A percentile compares a stretch with the other conserved stretches of the same genome.
Conservation (phyloP, 1,140 invertebrate genomes). For the Portunus trituberculatus region DNA sequence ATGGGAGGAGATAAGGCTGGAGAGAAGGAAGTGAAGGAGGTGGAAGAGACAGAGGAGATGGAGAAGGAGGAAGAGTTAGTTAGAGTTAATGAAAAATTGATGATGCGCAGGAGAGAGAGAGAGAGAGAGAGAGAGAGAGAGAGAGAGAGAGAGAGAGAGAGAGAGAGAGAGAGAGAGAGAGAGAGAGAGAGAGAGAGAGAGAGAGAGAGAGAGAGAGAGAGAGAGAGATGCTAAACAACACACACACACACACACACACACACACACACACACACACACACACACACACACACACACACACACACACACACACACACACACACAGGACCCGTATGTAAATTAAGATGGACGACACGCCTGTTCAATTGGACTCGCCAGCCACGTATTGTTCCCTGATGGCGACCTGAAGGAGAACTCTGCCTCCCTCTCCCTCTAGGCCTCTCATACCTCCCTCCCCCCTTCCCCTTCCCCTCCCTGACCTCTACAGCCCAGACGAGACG, state of each 20-base stretch:
- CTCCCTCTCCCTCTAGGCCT: neutral
- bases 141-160: slow-evolving; percentile 35
- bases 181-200: slow-evolving; percentile 43
- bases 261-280: no score
- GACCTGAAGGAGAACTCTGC: no score
- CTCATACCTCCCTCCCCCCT: neutral
- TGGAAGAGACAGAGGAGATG: neutral
- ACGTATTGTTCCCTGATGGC: neutral
- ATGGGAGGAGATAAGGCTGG: neutral
- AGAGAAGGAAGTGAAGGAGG: neutral
- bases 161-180: slow-evolving; percentile 38
- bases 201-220: neutral
- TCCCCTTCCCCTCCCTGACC: neutral
- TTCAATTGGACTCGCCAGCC: neutral
- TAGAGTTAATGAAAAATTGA: neutral
- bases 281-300: no score
- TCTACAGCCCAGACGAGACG: neutral
- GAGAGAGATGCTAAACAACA: no score
- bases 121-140: slow-evolving; percentile 30
- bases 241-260: no score
- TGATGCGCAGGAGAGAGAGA: neutral
- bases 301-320: no score
- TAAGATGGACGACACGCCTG: neutral
- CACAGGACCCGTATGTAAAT: slow-evolving; percentile 39
- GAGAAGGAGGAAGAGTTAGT: neutral